These are phyloP conservation scores for Disparrhopalites patrizii DNA, from an alignment of 2,888 invertebrate species.

Conservation along the genomic window DNA sequence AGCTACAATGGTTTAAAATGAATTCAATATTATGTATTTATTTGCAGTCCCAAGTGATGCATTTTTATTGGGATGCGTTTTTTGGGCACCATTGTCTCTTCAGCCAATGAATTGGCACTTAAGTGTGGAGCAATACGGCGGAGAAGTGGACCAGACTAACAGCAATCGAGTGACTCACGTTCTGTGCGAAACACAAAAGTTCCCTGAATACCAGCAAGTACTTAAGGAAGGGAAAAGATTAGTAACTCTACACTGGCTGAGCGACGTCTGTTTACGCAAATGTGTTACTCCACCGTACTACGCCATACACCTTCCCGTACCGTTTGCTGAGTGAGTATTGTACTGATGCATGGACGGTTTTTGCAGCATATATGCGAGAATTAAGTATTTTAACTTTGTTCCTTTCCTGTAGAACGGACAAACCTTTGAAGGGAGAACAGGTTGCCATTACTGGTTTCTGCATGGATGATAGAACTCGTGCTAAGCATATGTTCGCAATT, in stretches of 20 bases:
- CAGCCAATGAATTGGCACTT: constrained; percentile 60
- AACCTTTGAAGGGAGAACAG: constrained; percentile 62
- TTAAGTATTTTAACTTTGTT: no score
- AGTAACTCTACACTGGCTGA: constrained; percentile 84
- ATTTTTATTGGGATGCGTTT: constrained; percentile 88
- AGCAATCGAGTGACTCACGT: constrained; percentile 87
- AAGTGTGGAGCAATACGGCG: constrained; percentile 74
- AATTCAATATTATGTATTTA: neutral
- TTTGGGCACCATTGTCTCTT: constrained; percentile 55
- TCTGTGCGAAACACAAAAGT: constrained; percentile 82
- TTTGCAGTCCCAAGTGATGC: constrained; percentile 68
- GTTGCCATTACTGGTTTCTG: constrained; percentile 85
- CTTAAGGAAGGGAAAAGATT: constrained; percentile 64
- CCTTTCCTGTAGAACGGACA: constrained; percentile 65
- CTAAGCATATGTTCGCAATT: constrained; percentile 78
- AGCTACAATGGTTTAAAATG: neutral
- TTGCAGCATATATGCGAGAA: no score
- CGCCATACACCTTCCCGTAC: constrained; percentile 83
- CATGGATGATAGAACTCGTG: constrained; percentile 73
- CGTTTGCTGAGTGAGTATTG: constrained; percentile 56
- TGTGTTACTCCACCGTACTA: constrained; percentile 90
- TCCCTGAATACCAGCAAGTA: constrained; percentile 83
- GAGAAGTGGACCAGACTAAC: constrained; percentile 76
- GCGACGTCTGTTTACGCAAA: constrained; percentile 80
- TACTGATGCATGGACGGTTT: neutral